Evolutionary conservation across 2,113 vertebrate species (phyloP).

Genomic region (Loxodonta africana): DNA sequence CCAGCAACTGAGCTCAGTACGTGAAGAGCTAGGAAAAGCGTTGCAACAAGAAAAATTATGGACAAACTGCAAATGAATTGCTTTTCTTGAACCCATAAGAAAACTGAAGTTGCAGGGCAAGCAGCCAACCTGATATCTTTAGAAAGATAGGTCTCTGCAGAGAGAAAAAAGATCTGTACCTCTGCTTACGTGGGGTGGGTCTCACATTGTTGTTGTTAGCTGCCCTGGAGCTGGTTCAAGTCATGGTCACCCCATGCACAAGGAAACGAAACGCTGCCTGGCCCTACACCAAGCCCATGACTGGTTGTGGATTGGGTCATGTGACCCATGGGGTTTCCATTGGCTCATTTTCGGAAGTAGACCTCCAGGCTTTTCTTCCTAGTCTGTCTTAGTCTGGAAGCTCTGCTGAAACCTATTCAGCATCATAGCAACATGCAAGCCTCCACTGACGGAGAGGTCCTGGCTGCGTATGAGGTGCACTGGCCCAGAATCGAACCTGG

Average conservation of each 20-base stretch:
- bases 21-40: neutral
- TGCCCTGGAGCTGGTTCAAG: too few relatives aligned
- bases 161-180: neutral
- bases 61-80: neutral
- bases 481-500: neutral
- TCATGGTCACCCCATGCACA: too few relatives aligned
- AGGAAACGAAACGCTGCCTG: too few relatives aligned
- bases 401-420: neutral
- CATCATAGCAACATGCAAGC: neutral
- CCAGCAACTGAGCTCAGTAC: neutral
- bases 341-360: neutral
- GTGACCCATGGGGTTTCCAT: neutral
- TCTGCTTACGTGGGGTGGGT: neutral
- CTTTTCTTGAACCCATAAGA: neutral
- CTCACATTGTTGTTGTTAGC: neutral
- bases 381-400: neutral
- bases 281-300: too few relatives aligned
- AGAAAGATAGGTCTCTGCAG: neutral
- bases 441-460: neutral
- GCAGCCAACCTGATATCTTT: neutral
- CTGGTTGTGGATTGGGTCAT: too few relatives aligned
- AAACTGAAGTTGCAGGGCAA: neutral
- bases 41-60: neutral
- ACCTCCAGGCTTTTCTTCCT: neutral
- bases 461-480: neutral